Evolutionary conservation across 2,797 vertebrate species (phyloP), one percentile per base, ranked within the genome.

Genomic region (Valencia hispanica): DNA sequence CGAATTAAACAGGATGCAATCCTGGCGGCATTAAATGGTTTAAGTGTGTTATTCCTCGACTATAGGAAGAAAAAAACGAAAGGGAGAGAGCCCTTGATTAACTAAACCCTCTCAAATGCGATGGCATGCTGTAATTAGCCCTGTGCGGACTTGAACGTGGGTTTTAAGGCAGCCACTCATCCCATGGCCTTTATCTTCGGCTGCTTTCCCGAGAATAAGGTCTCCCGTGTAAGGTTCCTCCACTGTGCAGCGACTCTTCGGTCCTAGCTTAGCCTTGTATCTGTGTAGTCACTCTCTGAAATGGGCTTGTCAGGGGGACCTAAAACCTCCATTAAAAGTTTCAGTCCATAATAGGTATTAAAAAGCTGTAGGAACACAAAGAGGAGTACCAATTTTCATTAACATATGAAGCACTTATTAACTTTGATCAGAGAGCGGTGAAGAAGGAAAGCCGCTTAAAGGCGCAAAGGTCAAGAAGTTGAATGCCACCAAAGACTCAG

Each of bases 311-410:
- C 95, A 95, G 93, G 91, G 92, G 93, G 95, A 95, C 95, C 94
- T 96, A 95, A 96, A 96, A 94, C 95, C 94, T 95, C 94, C 94
- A 95, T 96, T 95, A 96, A 96, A 96, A 96, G 95, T 96, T 96
- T 94, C 93, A 94, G 92, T 92, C 93, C 86, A 95, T 96, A 96
- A 96, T 96, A 96, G 96, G 95, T 95, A 95, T 96, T 96, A 96
- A 96, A 95, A 96, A 95, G 93, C 94, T 95, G 95, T 95, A 93
- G 89, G 91, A 94, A 95, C 94, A 95, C 95, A 96, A 96, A 95
- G 94, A 95, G 89, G 93, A 93, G 93, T 93, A 93, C 94, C 94
- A 93, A 92, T 94, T 95, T 95, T 96, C 95, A 95, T 96, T 96
- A 96, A 95, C 95, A 95, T 94, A 94, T 93, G 93, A 94, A 95